Base-by-base conservation (phyloP, 2,797 vertebrate genomes). In the Hippoglossus hippoglossus region DNA sequence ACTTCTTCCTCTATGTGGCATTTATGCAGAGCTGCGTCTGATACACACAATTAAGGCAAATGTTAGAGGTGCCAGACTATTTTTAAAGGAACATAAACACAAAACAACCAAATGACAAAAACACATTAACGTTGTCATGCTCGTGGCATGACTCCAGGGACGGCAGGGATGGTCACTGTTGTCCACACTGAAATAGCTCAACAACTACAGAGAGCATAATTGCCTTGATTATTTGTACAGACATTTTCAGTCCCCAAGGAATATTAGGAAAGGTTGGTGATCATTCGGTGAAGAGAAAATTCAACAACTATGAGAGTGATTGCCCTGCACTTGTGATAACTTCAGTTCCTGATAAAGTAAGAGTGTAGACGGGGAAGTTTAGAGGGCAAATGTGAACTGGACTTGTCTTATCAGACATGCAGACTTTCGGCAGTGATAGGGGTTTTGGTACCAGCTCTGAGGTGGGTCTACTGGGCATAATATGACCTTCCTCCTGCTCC, bases 401-500 rank as follows among this genome's bases (percentile, higher is more conserved):
- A 75, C 79, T 84, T 46, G 71, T 81, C 71, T 90, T 84, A 83
- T 91, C 82, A 83, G 76, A 81, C 73, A 69, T 83, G 78, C 68
- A 86, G 84, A 87, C 79, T 79, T 73, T 41, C 66, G 72, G 51
- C 55, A 61, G 58, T 28, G 82, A 88, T 90, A 80, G 67, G 68
- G 82, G 87, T 89, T 87, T 83, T 26, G 53, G 63, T 80, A 69
- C 25, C 63, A 61, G 72, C 85, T 85, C 71, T 75, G 72, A 81
- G 74, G 82, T 85, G 80, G 79, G 73, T 89, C 89, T 85, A 76
- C 75, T 77, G 83, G 86, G 83, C 80, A 81, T 85, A 81, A 80
- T 75, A 81, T 87, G 83, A 75, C 87, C 80, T 86, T 81, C 77
- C 77, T 78, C 82, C 62, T 80, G 80, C 83, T 80, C 75, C 84